Base-by-base conservation (phyloP, 2,797 vertebrate genomes). In the Peromyscus aztecus region DNA sequence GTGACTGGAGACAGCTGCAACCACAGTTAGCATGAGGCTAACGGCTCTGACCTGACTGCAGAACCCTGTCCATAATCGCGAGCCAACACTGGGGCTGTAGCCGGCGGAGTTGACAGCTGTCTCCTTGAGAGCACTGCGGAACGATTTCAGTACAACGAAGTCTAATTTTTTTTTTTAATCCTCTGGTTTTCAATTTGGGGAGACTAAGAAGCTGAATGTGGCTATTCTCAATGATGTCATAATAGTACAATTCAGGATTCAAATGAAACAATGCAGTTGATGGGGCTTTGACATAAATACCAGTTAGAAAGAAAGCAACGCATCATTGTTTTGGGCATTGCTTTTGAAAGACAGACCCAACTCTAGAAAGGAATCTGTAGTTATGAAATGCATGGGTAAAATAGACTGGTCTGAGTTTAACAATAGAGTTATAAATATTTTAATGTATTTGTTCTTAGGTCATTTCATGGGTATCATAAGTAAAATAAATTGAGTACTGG, bases 11-110 rank as follows among this genome's bases (percentile, higher is more conserved):
- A 73, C 87, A 98, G 97, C 97, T 95, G 94, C 87, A 91, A 82
- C 67, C 12, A 0, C 84, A 97, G 96, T 97, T 97, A 97, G 95
- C 55, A 94, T 92, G 82, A 93, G 92, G 94, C 97, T 97, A 92
- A 94, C 29, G 52, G 67, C 43, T 86, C 86, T 97, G 95, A 92
- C 96, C 95, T 85, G 89, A 84, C 87, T 0, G 0, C 0, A 6
- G 63, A 87, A 37, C 71, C 52, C 89, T 93, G 46, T 93, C 96
- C 61, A 9, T 65, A 92, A 92, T 89, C n/a, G 21, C 29, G 67
- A 91, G 93, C 27, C 76, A 91, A 37, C 0, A 0, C 86, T 57
- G 29, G 21, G 94, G 55, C 90, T 88, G 37, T 0, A 29, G 89
- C 73, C 59, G 46, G 71, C 24, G 3, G n/a, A 95, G 69, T n/a